Conservation (phyloP, 2,113 vertebrate genomes). For the Hydrochoerus hydrochaeris region DNA sequence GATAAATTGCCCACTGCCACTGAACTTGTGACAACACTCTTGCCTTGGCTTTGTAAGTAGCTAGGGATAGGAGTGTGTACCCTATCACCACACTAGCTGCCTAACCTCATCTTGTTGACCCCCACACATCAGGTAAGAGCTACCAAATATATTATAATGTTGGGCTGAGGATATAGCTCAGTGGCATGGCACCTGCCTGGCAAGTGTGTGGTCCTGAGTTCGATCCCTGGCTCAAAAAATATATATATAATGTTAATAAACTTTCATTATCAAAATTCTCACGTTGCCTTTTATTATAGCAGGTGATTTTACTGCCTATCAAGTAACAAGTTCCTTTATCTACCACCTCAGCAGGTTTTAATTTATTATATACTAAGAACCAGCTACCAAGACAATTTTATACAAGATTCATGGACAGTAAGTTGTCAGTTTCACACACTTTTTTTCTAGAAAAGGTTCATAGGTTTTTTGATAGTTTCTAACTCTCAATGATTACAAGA, state of each 20-base stretch:
- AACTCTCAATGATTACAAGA: neutral
- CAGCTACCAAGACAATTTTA: neutral
- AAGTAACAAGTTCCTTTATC: neutral
- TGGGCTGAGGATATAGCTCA: too few relatives aligned
- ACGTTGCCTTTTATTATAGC: neutral
- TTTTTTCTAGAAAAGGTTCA: constrained; percentile 18
- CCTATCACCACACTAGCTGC: neutral
- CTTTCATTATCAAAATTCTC: constrained; percentile 46
- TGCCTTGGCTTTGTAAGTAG: neutral
- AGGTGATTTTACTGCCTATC: neutral
- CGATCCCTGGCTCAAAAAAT: neutral
- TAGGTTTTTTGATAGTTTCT: neutral
- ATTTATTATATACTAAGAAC: neutral
- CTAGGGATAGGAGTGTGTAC: neutral
- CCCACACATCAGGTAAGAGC: neutral
- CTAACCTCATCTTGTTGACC: neutral
- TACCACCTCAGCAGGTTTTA: neutral
- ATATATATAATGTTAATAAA: neutral
- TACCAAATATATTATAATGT: too few relatives aligned
- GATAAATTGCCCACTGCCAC: neutral
- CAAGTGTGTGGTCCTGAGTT: too few relatives aligned
- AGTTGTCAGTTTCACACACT: neutral
- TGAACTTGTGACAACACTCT: neutral
- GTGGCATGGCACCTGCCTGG: too few relatives aligned
- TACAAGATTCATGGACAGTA: neutral